Base-by-base conservation (phyloP, 2,797 vertebrate genomes). In the Craterocephalus amniculus region DNA sequence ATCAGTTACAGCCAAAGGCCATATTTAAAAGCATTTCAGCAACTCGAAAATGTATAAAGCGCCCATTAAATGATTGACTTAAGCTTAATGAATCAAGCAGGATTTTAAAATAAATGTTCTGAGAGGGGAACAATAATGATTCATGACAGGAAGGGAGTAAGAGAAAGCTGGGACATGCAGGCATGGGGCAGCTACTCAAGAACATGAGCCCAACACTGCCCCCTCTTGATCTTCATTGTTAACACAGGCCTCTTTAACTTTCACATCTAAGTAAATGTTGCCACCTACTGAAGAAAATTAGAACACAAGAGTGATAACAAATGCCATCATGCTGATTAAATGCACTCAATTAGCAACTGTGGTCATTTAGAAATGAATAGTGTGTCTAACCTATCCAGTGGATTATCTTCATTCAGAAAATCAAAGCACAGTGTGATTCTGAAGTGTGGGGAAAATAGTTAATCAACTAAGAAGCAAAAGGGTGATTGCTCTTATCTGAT, bases 211-310 rank as follows among this genome's bases (percentile, higher is more conserved):
- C 1, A 35, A 35, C 34, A 35, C 34, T 9, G 34, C 34, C 34
- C 34, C 34, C 34, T 9, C 8, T 29, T 27, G 13, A 49, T 38
- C 51, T 36, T n/a, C 20, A 48, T 40, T 2, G 6, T 43, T 20
- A 43, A 4, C 26, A 29, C 26, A 16, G 16, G 2, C 57, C 0
- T 9, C 63, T 32, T 10, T 58, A 1, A 63, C n/a, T 14, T 18
- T 27, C 49, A 74, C 70, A 9, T 63, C 13, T 80, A 48, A 51
- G 54, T 52, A 29, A 79, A 79, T 72, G 81, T 58, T 64, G 78
- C 81, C 88, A 85, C 84, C 91, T 93, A 81, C 79, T 85, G 91
- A 78, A 4, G 34, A 16, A 58, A 51, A 34, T 18, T 1, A 54
- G 10, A 45, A 49, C n/a, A 11, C 48, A 22, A 11, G 48, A 22